Percentiles rank a stretch among this genome's conserved stretches.
phyloP scores from a whole-genome alignment of 2,888 invertebrate genomes.

The Morpho helenor region DNA sequence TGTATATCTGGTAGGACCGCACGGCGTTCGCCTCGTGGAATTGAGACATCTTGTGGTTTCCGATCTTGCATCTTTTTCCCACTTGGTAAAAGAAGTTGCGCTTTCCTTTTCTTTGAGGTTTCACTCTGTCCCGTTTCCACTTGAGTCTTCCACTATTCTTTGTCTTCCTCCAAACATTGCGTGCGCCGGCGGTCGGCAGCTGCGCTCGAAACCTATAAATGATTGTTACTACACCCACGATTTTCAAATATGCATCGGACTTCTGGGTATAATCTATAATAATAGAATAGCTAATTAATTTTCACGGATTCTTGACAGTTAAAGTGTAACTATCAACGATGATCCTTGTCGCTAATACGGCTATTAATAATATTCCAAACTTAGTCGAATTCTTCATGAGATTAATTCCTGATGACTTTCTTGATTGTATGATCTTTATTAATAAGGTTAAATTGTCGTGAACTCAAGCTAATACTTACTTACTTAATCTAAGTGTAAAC shows the following conservation, averaged over 20 bases:
- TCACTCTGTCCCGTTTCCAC: constrained; percentile 62
- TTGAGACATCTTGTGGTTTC: constrained; percentile 80
- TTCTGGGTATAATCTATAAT: constrained; percentile 39
- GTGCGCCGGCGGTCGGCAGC: constrained; percentile 66
- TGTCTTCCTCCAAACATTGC: constrained; percentile 76
- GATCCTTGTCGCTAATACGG: too few relatives aligned
- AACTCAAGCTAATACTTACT: too few relatives aligned
- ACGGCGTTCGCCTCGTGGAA: constrained; percentile 74
- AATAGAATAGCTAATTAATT: constrained; percentile 16
- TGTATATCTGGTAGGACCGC: constrained; percentile 64
- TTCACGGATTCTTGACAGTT: neutral
- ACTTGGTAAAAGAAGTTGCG: constrained; percentile 42
- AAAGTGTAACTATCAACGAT: neutral
- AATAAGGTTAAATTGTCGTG: too few relatives aligned
- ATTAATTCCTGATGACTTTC: too few relatives aligned
- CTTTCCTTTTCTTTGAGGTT: constrained; percentile 68
- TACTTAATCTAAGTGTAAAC: too few relatives aligned
- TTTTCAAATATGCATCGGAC: constrained; percentile 51
- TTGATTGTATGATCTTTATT: too few relatives aligned
- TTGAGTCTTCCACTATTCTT: constrained; percentile 63
- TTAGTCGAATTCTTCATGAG: too few relatives aligned
- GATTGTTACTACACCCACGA: constrained; percentile 60
- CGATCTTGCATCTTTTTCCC: constrained; percentile 67
- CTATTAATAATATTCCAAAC: too few relatives aligned
- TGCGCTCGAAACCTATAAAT: constrained; percentile 71